These are phyloP conservation scores for Danio aesculapii DNA, from an alignment of 2,797 vertebrate genomes.

Conservation along the genomic window DNA sequence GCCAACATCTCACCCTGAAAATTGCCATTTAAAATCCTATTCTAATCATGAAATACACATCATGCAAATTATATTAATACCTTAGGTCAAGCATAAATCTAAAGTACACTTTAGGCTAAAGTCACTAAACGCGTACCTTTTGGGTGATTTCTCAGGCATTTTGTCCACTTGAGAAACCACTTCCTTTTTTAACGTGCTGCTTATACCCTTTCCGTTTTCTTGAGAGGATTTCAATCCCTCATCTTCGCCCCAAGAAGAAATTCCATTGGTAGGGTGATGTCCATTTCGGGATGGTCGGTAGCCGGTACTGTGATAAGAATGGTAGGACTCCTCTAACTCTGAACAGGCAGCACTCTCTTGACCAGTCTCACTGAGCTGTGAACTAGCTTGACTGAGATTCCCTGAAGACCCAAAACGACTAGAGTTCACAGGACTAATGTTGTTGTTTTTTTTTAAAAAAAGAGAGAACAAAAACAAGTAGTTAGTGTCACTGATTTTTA, in stretches of 20 bases:
- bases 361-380: constrained; percentile 92
- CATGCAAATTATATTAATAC: too few relatives aligned
- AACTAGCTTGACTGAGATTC: constrained; percentile 94
- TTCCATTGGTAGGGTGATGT: constrained; percentile 53
- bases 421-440: constrained; percentile 90
- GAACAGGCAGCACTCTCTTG: constrained; percentile 83
- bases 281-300: constrained; percentile 74
- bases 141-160: constrained; percentile 66
- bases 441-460: constrained; percentile 33
- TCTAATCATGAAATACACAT: too few relatives aligned
- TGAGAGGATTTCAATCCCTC: constrained; percentile 56
- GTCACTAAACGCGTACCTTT: constrained; percentile 65
- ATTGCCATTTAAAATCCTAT: too few relatives aligned
- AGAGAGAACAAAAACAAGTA: constrained; percentile 20
- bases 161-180: constrained; percentile 59
- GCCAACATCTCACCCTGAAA: too few relatives aligned
- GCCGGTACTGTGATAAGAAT: constrained; percentile 80
- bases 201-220: constrained; percentile 54
- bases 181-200: constrained; percentile 63
- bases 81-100: too few relatives aligned
- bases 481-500: background rate
- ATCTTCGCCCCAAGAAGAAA: constrained; percentile 63
- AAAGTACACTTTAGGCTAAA: too few relatives aligned
- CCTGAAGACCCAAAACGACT: constrained; percentile 95
- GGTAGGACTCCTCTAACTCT: constrained; percentile 86